Evolutionary conservation across 2,888 invertebrate genomes (phyloP), one percentile per base, ranked within the genome.

Genomic region (Diachrysia chrysitis): DNA sequence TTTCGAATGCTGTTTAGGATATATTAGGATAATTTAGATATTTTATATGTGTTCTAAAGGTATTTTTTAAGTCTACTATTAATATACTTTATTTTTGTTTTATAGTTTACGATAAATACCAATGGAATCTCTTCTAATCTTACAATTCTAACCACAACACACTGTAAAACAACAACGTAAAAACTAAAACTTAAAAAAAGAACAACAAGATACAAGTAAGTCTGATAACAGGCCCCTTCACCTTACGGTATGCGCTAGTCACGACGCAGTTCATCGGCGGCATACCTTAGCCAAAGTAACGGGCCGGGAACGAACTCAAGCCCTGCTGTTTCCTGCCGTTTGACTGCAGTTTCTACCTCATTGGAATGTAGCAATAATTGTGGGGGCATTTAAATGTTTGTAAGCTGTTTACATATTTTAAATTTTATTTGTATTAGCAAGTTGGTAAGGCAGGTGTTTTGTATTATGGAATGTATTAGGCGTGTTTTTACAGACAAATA

Each of bases 221-320:
- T n/a, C 58, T 35, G 56, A 63, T 46, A 79, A 81, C 72, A 35
- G 63, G 48, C 17, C 16, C 42, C 25, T 48, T 56, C 32, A 68
- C 66, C 75, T 62, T 29, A 69, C 58, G 85, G 83, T 77, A 84
- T 82, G 82, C 80, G 77, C 69, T 57, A 76, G 82, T 81, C 84
- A 84, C 84, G 83, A 83, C 63, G 62, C 48, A 23, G 64, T 76
- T 79, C 82, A 81, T 81, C 76, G 78, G 65, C 59, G 73, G 69
- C 74, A 84, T 79, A 69, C 82, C 81, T 71, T 54, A 17, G 53
- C 76, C 32, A 70, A 68, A 78, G 57, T 83, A 83, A 77, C 78
- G 79, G 81, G 32, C 66, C 77, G 73, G 73, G 84, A 81, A 81
- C 68, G 71, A 77, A 73, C 66, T 60, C 58, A n/a, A 56, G 58